phyloP scores from a whole-genome alignment of 2,113 vertebrate species.

The Amazona vittata region DNA sequence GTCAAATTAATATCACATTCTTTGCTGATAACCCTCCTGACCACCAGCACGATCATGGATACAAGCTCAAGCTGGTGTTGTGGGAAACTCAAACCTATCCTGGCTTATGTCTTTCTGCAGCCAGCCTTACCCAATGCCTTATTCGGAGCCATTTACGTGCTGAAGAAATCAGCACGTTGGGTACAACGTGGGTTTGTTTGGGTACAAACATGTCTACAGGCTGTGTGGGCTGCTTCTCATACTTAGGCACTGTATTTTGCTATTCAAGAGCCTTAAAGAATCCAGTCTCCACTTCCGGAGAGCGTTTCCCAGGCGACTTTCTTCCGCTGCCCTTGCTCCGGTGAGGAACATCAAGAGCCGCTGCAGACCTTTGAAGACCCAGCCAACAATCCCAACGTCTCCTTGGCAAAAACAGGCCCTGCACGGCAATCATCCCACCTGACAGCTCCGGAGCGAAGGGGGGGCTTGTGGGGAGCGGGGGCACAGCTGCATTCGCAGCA shows the following conservation, averaged over 20 bases:
- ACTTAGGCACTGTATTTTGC: background rate
- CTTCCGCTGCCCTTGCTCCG: constrained; percentile 32
- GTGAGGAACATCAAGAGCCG: constrained; percentile 34
- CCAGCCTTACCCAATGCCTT: background rate
- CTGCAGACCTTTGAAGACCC: constrained; percentile 44
- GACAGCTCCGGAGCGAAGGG: background rate
- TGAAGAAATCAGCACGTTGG: background rate
- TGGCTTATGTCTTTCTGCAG: background rate
- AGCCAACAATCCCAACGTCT: constrained; percentile 16
- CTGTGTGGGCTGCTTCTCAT: constrained; percentile 46
- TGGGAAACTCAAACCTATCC: background rate
- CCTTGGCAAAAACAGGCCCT: constrained; percentile 36
- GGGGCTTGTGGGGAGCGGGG: background rate
- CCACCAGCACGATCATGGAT: fast-evolving
- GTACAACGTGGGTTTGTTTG: constrained; percentile 46
- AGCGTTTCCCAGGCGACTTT: constrained; percentile 40
- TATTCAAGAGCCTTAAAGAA: constrained; percentile 20
- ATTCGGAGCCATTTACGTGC: background rate
- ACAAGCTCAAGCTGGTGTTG: background rate
- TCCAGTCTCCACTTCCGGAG: constrained; percentile 37
- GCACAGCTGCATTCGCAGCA: background rate
- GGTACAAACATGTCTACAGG: background rate
- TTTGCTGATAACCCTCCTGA: background rate
- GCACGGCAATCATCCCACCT: background rate
- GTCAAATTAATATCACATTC: background rate